Percentiles rank a stretch among this genome's conserved stretches.
phyloP scores from a whole-genome alignment of 2,797 vertebrate species.

The Bothrops alternatus region DNA sequence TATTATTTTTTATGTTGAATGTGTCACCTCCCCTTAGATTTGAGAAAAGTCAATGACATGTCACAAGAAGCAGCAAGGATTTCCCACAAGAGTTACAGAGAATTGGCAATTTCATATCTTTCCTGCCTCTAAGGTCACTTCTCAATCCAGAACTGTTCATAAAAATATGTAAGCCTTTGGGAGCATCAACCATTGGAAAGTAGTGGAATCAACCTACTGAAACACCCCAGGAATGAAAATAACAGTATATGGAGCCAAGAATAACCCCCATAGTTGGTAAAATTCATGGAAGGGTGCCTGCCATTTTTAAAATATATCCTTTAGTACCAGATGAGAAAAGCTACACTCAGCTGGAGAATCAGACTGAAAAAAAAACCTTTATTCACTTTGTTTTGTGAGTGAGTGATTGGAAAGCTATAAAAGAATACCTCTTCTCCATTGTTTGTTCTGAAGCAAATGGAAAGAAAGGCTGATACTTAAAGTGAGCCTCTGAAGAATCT shows the following conservation, averaged over 20 bases:
- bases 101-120: constrained; percentile 8
- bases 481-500: not conserved
- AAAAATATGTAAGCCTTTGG: constrained; percentile 46
- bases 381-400: not conserved
- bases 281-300: not conserved
- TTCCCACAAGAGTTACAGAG: not conserved
- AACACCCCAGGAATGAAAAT: not conserved
- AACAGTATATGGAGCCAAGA: not conserved
- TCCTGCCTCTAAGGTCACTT: constrained; percentile 37
- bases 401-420: not conserved
- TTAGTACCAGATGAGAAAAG: not conserved
- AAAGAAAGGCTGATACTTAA: not conserved
- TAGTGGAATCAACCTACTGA: constrained; percentile 40
- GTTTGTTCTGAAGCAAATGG: not conserved
- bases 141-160: constrained; percentile 43
- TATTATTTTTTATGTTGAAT: not conserved
- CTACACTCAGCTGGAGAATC: not conserved
- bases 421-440: not conserved
- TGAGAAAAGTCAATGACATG: constrained; percentile 2
- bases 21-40: not conserved
- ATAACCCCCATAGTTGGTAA: not conserved
- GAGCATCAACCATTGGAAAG: constrained; percentile 36
- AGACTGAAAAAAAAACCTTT: not conserved
- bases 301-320: not conserved
- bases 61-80: not conserved